These are phyloP conservation scores for Cotesia chilonis DNA, from an alignment of 1,140 invertebrate species.

Conservation along the genomic window DNA sequence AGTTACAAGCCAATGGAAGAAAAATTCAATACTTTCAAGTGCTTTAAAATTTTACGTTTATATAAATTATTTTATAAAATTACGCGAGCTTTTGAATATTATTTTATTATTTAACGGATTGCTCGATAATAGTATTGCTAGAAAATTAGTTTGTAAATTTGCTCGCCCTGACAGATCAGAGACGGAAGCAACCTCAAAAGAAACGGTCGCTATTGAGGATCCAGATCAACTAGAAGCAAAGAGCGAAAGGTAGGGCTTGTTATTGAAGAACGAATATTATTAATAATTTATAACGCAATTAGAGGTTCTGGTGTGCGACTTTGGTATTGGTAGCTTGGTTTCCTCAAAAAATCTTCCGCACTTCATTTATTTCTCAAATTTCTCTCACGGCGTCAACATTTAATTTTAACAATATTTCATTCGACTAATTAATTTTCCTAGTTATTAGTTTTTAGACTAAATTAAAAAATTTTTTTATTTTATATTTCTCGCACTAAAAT, in stretches of 20 bases:
- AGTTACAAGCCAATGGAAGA: no score
- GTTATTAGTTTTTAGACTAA: no score
- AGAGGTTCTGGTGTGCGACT: no score
- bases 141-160: slow-evolving; percentile 54
- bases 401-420: no score
- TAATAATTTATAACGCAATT: neutral
- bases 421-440: no score
- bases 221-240: slow-evolving; percentile 36
- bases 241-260: slow-evolving; percentile 50
- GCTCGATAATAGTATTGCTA: neutral
- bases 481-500: neutral
- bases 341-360: neutral
- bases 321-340: slow-evolving; percentile 12
- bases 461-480: neutral
- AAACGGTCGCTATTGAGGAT: slow-evolving; percentile 46
- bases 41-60: no score
- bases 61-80: no score
- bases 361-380: no score
- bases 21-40: no score
- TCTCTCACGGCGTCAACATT: no score
- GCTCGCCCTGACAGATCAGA: slow-evolving; percentile 56
- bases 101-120: neutral
- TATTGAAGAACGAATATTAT: slow-evolving; percentile 15
- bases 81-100: neutral
- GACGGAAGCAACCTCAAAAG: slow-evolving; percentile 42